Conservation (phyloP, 2,888 invertebrate genomes). For the Gandaritis pyraliata region DNA sequence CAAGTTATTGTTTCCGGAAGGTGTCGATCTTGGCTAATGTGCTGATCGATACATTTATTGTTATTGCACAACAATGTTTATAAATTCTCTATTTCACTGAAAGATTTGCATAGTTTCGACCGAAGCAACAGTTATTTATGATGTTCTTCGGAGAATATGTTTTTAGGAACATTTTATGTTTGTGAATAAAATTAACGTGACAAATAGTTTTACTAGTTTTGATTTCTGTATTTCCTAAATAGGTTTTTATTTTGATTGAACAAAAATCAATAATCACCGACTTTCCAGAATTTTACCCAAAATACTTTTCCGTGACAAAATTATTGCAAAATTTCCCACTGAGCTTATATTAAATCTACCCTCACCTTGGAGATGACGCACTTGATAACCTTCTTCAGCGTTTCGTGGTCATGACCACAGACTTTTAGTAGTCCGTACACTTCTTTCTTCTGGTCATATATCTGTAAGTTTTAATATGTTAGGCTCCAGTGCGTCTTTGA, state of each 20-base stretch:
- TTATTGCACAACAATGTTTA: conserved; percentile 12
- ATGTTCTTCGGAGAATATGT: not conserved
- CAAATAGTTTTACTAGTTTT: too few relatives aligned
- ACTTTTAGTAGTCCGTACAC: conserved; percentile 68
- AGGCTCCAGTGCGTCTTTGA: conserved; percentile 33
- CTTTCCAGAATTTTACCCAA: too few relatives aligned
- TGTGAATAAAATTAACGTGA: too few relatives aligned
- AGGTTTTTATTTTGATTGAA: too few relatives aligned
- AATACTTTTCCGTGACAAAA: not conserved
- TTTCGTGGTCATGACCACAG: conserved; percentile 77
- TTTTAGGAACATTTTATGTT: not conserved
- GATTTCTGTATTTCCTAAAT: too few relatives aligned
- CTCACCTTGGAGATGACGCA: conserved; percentile 79
- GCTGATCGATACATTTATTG: conserved; percentile 27
- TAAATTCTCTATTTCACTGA: conserved; percentile 8
- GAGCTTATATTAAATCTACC: conserved; percentile 2
- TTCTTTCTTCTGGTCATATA: conserved; percentile 67
- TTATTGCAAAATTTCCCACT: not conserved
- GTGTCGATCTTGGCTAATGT: conserved; percentile 33
- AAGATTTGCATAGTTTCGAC: conserved; percentile 11
- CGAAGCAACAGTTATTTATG: conserved; percentile 2
- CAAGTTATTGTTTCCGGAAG: conserved; percentile 44
- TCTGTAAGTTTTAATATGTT: conserved; percentile 57
- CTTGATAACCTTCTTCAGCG: conserved; percentile 76
- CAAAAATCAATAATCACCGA: too few relatives aligned